Conservation (phyloP, 1,140 invertebrate genomes). For the Melipona quadrifasciata region DNA sequence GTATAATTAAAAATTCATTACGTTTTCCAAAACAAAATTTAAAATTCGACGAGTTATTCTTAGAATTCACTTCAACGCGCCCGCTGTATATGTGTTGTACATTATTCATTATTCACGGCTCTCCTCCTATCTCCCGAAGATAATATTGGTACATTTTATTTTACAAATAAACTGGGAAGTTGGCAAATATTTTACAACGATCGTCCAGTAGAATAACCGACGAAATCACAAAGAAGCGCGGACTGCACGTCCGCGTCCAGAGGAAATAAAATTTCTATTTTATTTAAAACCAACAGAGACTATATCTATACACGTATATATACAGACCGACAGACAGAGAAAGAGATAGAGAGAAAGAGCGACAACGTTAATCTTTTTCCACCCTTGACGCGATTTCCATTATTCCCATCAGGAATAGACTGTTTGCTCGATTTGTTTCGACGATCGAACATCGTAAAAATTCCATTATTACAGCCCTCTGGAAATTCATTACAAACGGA, state of each 20-base stretch:
- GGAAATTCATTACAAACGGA: constrained; percentile 4
- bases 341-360: background rate
- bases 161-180: background rate
- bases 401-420: background rate
- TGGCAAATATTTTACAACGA: background rate
- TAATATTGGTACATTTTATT: background rate
- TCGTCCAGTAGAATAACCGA: background rate
- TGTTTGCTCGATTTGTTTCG: constrained; percentile 6
- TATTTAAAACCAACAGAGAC: background rate
- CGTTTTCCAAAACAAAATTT: no score
- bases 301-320: no score
- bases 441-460: constrained; percentile 21
- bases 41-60: no score
- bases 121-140: background rate
- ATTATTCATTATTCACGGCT: no score
- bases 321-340: background rate
- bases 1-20: no score
- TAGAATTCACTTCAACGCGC: no score
- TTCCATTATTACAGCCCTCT: constrained; percentile 18
- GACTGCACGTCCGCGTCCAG: background rate
- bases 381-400: constrained; percentile 2
- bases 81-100: no score
- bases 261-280: background rate
- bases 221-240: background rate
- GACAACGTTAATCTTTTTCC: background rate